Evolutionary conservation across 2,888 invertebrate species (phyloP), one percentile per base, ranked within the genome.

Genomic region (Dysmachus trigonus): DNA sequence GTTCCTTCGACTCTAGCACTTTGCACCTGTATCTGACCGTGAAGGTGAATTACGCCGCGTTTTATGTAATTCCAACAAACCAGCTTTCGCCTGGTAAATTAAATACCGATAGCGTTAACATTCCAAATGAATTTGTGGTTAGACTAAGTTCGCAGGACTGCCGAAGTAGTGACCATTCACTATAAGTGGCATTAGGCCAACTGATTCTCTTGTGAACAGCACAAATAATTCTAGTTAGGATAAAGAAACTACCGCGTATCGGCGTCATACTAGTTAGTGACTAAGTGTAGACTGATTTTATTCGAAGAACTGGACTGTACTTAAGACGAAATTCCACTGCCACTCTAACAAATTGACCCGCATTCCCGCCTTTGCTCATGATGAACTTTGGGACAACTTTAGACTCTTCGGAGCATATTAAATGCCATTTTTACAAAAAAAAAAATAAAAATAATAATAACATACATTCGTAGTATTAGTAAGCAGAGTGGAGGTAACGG

Each of bases 291-390:
- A 81, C 81, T 81, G 81, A 81, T 31, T 81, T 53, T 81, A 81
- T 53, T 62, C 13, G 53, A 62, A 53, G 81, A 53, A 81, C 47
- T 81, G 73, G 31, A 73, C 35, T 51, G 81, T 81, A 81, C 81
- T 81, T 81, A 81, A 81, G 62, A 79, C n/a, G 30, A 81, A 62
- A 81, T 81, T 81, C 33, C 81, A 81, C 81, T 81, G 81, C 81
- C 79, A 79, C 27, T 79, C 30, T 79, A 51, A 79, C 47, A 41
- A 81, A 47, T 30, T 81, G 22, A 53, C 18, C 31, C 30, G 73
- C 81, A 81, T 33, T 81, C 53, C 31, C 53, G 73, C 73, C 31
- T 73, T 73, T 73, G 33, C 35, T 73, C 33, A 62, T 27, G 27
- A 62, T 62, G 27, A 62, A 22, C 62, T 62, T 62, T 62, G 62